Conservation (phyloP, 2,888 invertebrate genomes). For the Leptopterna dolabrata region DNA sequence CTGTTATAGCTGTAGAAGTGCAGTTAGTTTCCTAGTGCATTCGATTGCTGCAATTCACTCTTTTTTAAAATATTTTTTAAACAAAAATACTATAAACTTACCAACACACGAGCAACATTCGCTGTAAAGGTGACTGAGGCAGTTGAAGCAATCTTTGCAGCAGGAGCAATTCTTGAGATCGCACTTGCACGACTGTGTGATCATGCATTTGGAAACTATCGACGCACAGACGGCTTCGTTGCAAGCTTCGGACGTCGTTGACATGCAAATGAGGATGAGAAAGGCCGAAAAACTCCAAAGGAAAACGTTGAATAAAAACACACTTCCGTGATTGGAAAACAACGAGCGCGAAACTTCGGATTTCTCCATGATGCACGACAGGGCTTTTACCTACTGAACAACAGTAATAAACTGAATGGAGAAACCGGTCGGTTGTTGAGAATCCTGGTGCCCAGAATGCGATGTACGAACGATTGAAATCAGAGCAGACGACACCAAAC, state of each 20-base stretch:
- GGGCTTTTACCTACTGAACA: no score
- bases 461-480: not conserved
- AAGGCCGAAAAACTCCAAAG: not conserved
- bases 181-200: conserved; percentile 96
- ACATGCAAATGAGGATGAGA: not conserved
- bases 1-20: no score
- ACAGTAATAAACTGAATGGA: no score
- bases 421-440: no score
- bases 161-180: conserved; percentile 93
- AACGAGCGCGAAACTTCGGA: not conserved
- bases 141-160: conserved; percentile 92
- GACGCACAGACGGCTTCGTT: conserved; percentile 96
- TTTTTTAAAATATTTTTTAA: no score
- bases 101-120: conserved; percentile 98
- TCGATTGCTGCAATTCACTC: no score
- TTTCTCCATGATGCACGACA: not conserved
- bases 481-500: no score
- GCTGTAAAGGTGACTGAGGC: conserved; percentile 87
- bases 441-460: not conserved
- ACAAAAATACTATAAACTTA: conserved; percentile 66
- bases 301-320: conserved; percentile 23
- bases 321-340: not conserved
- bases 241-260: conserved; percentile 69
- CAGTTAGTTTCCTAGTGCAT: no score
- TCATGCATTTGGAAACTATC: conserved; percentile 95